These are phyloP conservation scores for Planococcus citri DNA, from an alignment of 1,140 invertebrate species.

Conservation along the genomic window DNA sequence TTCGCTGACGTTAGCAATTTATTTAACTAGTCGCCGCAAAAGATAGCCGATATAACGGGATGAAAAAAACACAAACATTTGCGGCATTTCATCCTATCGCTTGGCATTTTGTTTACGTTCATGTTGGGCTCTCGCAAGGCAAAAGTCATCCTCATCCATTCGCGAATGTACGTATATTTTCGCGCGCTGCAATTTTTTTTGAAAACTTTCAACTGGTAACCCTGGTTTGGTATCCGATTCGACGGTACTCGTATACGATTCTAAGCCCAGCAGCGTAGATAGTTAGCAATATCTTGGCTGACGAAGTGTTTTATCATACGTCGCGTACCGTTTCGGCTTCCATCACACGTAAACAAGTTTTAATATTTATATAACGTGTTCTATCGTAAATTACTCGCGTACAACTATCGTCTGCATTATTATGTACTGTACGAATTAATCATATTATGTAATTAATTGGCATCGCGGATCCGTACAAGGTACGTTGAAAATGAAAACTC, in stretches of 20 bases:
- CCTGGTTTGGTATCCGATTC: neutral
- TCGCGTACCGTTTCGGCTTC: neutral
- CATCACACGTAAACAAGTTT: neutral
- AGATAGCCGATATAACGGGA: no score
- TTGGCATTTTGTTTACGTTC: no score
- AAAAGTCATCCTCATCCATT: neutral
- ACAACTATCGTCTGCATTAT: neutral
- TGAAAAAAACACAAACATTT: neutral
- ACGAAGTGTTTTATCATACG: neutral
- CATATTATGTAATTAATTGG: no score
- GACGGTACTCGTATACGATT: neutral
- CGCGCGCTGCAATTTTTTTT: no score
- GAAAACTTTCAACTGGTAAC: neutral
- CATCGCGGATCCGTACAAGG: no score
- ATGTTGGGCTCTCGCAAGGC: no score
- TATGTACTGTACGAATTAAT: neutral
- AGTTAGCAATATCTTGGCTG: neutral
- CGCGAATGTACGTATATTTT: neutral
- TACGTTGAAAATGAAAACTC: no score
- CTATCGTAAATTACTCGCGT: neutral
- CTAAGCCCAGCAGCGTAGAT: conserved; percentile 1
- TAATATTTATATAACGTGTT: neutral
- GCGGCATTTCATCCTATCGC: neutral
- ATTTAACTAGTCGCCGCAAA: no score
- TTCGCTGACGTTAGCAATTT: no score